Evolutionary conservation across 2,888 invertebrate genomes (phyloP).

Genomic region (Philereme transversata): DNA sequence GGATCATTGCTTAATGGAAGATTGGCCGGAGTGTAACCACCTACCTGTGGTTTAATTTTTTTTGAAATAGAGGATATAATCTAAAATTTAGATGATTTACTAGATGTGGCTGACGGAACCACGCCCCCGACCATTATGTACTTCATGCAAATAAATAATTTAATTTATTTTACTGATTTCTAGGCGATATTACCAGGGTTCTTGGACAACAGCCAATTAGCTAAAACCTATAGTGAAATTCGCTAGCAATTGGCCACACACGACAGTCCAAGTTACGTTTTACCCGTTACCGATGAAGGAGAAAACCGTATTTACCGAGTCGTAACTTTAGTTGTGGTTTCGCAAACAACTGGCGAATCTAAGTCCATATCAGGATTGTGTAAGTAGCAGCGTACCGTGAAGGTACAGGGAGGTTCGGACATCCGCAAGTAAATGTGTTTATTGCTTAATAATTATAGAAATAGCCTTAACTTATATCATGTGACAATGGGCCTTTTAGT

Average conservation of each 20-base stretch:
- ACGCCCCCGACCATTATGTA: too few relatives aligned
- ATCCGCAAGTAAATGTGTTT: slow-evolving; percentile 38
- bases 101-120: too few relatives aligned
- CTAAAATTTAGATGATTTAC: too few relatives aligned
- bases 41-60: too few relatives aligned
- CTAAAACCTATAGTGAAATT: not conserved
- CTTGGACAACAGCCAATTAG: slow-evolving; percentile 4
- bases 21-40: too few relatives aligned
- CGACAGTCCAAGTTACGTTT: slow-evolving; percentile 24
- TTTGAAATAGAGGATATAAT: too few relatives aligned
- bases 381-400: slow-evolving; percentile 65
- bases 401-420: slow-evolving; percentile 57
- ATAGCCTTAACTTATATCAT: not conserved
- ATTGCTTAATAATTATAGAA: slow-evolving; percentile 38
- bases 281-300: slow-evolving; percentile 45
- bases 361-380: slow-evolving; percentile 65
- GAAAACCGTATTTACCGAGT: slow-evolving; percentile 51
- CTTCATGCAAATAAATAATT: too few relatives aligned
- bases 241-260: slow-evolving; percentile 31
- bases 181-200: too few relatives aligned
- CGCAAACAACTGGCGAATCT: slow-evolving; percentile 52
- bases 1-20: too few relatives aligned
- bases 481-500: not conserved
- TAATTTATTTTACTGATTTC: too few relatives aligned
- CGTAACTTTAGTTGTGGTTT: slow-evolving; percentile 52